Base-by-base conservation (phyloP, 2,797 vertebrate species). In the Crypturellus tataupa region DNA sequence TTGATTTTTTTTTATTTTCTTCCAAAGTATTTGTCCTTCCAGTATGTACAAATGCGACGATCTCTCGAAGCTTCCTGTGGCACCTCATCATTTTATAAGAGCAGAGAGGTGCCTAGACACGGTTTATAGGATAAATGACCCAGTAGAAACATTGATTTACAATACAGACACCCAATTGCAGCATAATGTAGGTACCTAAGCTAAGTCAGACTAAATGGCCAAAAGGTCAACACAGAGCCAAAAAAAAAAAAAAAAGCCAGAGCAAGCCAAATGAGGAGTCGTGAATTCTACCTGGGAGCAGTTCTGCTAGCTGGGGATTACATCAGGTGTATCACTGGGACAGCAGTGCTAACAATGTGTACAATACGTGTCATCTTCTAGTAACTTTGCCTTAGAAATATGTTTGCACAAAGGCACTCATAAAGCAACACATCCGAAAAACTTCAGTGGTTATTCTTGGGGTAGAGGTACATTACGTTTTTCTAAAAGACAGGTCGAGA, bases 211-310 rank as follows among this genome's bases (percentile, higher is more conserved):
- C 13, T 75, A 37, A 46, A 37, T 86, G 25, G 2, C 20, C 31
- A 68, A 49, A 27, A 75, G 29, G 78, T 95, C 58, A 78, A 12
- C 59, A 62, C n/a, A n/a, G n/a, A n/a, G n/a, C n/a, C n/a, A n/a
- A n/a, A n/a, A n/a, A n/a, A n/a, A n/a, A n/a, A n/a, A n/a, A n/a
- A 55, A 84, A 80, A 91, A 78, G 35, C 21, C 65, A 78, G 80
- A 49, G 3, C 25, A 25, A n/a, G 24, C 1, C 7, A 70, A 77
- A 71, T 29, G 27, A 21, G 7, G 21, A 60, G 24, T 64, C 21
- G 3, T 46, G 51, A 77, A 19, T 18, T 76, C 23, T 69, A 14
- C 27, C 27, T 78, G 24, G 6, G 59, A 39, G 6, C 29, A 18
- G 4, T 89, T 87, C 24, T 93, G 17, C 62, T 72, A 19, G 46